Evolutionary conservation across 2,113 vertebrate genomes (phyloP).

Genomic region (Mola mola): DNA sequence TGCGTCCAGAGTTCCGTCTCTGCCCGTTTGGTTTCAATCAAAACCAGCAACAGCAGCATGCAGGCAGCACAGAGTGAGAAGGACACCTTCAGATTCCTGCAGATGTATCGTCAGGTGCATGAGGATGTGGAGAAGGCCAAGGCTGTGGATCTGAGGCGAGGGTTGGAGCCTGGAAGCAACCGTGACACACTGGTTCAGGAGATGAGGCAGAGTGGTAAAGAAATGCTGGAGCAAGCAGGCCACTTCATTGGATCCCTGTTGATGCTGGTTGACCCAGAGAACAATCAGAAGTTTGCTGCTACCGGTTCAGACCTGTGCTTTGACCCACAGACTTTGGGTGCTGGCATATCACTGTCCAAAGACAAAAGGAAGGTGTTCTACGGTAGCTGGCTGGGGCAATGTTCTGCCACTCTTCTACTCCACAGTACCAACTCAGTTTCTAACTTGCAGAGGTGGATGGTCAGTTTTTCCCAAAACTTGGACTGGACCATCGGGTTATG

Average conservation of each 20-base stretch:
- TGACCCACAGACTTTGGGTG: not conserved
- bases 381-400: not conserved
- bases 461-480: constrained; percentile 21
- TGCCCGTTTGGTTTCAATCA: constrained; percentile 55
- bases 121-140: constrained; percentile 63
- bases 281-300: constrained; percentile 7
- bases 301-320: constrained; percentile 34
- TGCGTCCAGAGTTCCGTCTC: constrained; percentile 63
- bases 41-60: constrained; percentile 50
- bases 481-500: constrained; percentile 64
- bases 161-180: constrained; percentile 45
- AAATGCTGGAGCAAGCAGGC: constrained; percentile 27
- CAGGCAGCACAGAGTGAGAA: constrained; percentile 52
- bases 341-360: constrained; percentile 43
- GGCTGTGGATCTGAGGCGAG: constrained; percentile 52
- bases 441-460: constrained; percentile 40
- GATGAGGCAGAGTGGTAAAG: constrained; percentile 29
- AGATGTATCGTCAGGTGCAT: constrained; percentile 66
- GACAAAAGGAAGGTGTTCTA: constrained; percentile 53
- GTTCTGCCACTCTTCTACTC: constrained; percentile 14
- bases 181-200: constrained; percentile 48
- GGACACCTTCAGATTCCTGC: constrained; percentile 69
- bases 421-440: not conserved
- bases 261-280: constrained; percentile 60
- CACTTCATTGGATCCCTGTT: constrained; percentile 47